These are phyloP conservation scores for Meloidogyne floridensis DNA, from an alignment of 1,140 invertebrate species.

Conservation along the genomic window DNA sequence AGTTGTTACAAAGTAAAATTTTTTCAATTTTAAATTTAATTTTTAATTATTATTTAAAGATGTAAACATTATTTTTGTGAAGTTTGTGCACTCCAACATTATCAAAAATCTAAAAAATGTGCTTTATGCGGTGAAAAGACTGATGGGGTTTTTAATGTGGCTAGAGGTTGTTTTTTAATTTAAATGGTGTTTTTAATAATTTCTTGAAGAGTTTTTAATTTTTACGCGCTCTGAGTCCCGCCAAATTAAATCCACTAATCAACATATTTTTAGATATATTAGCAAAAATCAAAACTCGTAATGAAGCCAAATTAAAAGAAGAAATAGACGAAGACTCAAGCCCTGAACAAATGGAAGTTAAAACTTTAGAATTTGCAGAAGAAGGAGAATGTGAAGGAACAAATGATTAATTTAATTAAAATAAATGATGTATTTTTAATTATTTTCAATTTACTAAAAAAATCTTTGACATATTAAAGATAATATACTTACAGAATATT, in stretches of 20 bases:
- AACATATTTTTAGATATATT: constrained; percentile 31
- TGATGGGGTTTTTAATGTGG: constrained; percentile 88
- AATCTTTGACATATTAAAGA: too few species aligned
- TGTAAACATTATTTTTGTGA: constrained; percentile 98
- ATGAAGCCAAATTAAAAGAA: constrained; percentile 26
- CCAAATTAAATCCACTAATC: too few species aligned
- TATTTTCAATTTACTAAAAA: too few species aligned
- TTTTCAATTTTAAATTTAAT: not conserved
- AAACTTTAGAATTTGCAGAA: constrained; percentile 20
- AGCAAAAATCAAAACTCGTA: constrained; percentile 35
- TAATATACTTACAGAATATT: too few species aligned
- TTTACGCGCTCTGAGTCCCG: too few species aligned
- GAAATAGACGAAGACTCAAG: constrained; percentile 3
- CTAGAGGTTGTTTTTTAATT: constrained; percentile 71
- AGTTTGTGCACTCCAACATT: constrained; percentile 86
- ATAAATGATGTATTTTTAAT: not conserved
- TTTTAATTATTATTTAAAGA: constrained; percentile 68
- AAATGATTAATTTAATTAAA: not conserved
- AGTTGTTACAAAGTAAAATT: constrained; percentile 82
- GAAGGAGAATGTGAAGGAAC: not conserved
- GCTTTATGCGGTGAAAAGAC: constrained; percentile 88
- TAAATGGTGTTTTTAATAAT: too few species aligned
- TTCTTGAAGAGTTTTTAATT: not conserved
- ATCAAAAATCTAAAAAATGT: constrained; percentile 84
- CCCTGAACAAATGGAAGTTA: constrained; percentile 16